Evolutionary conservation across 2,888 invertebrate species (phyloP).

Genomic region (Andrena fulva): DNA sequence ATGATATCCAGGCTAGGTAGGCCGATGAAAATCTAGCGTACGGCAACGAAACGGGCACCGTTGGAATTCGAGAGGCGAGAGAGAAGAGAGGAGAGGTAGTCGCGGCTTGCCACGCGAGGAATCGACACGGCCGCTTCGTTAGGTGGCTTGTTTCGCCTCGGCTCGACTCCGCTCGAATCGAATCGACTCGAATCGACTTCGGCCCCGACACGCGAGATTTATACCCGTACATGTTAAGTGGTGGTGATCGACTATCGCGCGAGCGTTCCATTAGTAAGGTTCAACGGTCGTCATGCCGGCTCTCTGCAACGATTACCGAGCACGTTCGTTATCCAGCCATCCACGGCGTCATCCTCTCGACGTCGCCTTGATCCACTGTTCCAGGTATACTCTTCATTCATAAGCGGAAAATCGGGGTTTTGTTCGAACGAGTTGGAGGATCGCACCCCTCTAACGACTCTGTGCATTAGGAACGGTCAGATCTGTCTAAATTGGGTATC

Average conservation of each 20-base stretch:
- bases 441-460: too few species aligned
- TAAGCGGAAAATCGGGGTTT: not conserved
- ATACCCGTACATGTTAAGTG: slow-evolving; percentile 77
- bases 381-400: slow-evolving; percentile 33
- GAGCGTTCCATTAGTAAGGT: slow-evolving; percentile 71
- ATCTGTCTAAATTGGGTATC: too few species aligned
- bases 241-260: slow-evolving; percentile 76
- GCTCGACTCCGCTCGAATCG: slow-evolving; percentile 48
- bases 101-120: slow-evolving; percentile 77
- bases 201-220: slow-evolving; percentile 64
- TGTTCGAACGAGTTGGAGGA: too few species aligned
- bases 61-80: slow-evolving; percentile 72
- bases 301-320: slow-evolving; percentile 52
- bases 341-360: slow-evolving; percentile 13
- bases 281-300: slow-evolving; percentile 59
- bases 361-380: slow-evolving; percentile 16
- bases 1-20: slow-evolving; percentile 63
- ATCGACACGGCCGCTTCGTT: slow-evolving; percentile 78
- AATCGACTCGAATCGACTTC: slow-evolving; percentile 39
- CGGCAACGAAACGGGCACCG: slow-evolving; percentile 66
- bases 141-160: slow-evolving; percentile 72
- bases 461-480: too few species aligned
- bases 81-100: slow-evolving; percentile 74
- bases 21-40: slow-evolving; percentile 73
- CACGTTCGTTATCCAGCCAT: slow-evolving; percentile 44